Evolutionary conservation across 1,140 invertebrate genomes (phyloP).

Genomic region (Cotesia chilonis): DNA sequence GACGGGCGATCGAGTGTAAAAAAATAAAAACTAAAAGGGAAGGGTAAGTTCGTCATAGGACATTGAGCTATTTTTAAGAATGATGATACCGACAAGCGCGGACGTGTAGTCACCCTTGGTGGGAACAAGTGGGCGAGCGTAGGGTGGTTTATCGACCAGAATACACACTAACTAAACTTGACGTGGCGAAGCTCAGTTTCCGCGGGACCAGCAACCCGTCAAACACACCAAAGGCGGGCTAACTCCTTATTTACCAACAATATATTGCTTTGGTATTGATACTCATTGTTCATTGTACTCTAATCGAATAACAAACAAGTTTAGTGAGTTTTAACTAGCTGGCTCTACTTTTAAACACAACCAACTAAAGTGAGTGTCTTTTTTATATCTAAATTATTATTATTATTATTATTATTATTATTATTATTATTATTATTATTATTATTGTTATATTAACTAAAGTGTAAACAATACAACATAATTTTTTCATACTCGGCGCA

Average conservation of each 20-base stretch:
- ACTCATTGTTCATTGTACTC: no score
- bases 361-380: no score
- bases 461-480: no score
- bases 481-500: no score
- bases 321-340: no score
- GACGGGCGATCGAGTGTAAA: background rate
- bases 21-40: background rate
- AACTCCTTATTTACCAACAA: background rate
- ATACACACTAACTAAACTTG: constrained; percentile 35
- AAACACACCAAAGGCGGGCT: constrained; percentile 35
- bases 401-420: no score
- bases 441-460: no score
- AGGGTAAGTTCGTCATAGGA: background rate
- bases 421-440: no score
- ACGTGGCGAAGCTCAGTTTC: constrained; percentile 57
- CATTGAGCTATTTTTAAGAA: constrained; percentile 28
- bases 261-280: no score
- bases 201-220: constrained; percentile 61
- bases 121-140: constrained; percentile 45
- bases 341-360: no score
- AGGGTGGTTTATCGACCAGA: constrained; percentile 61
- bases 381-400: no score
- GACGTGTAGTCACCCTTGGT: constrained; percentile 48
- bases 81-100: constrained; percentile 31
- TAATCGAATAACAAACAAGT: no score